Percentiles rank a stretch among this genome's conserved stretches.
Evolutionary conservation across 2,797 vertebrate genomes (phyloP).

Genomic region (Sebastes taczanowskii): DNA sequence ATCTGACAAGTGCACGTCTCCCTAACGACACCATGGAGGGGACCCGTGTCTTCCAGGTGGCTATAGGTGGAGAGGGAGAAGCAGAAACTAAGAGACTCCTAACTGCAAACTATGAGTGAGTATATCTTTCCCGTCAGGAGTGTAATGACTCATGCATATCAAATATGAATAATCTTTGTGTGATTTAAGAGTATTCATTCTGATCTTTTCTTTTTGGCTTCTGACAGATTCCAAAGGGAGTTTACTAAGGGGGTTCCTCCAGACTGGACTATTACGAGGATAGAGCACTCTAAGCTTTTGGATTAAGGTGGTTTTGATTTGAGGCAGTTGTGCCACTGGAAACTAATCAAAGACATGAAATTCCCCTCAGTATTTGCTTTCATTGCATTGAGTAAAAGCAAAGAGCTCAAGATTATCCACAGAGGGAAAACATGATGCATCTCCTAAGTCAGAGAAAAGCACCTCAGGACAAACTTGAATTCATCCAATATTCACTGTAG

Average conservation of each 20-base stretch:
- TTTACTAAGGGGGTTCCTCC: constrained; percentile 93
- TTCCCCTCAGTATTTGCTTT: not conserved
- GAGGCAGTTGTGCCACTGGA: not conserved
- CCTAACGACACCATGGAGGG: constrained; percentile 85
- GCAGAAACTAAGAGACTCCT: constrained; percentile 86
- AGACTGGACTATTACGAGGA: constrained; percentile 94
- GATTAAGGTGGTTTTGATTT: constrained; percentile 76
- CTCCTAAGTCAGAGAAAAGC: not conserved
- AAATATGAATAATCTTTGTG: not conserved
- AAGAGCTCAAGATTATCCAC: not conserved
- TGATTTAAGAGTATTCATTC: not conserved
- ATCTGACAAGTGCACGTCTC: constrained; percentile 87
- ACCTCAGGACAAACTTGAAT: not conserved
- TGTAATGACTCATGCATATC: not conserved
- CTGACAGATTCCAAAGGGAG: constrained; percentile 92
- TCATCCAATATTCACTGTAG: not conserved
- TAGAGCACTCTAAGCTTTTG: constrained; percentile 92
- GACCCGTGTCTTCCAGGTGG: constrained; percentile 85
- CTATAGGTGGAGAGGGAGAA: constrained; percentile 79
- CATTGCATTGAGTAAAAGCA: not conserved
- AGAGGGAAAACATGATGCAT: not conserved
- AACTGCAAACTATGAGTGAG: constrained; percentile 94
- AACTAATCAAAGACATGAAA: not conserved
- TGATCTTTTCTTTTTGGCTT: not conserved
- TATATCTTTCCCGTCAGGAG: not conserved